Base-by-base conservation (phyloP, 1,140 invertebrate genomes). In the Halyomorpha halys region DNA sequence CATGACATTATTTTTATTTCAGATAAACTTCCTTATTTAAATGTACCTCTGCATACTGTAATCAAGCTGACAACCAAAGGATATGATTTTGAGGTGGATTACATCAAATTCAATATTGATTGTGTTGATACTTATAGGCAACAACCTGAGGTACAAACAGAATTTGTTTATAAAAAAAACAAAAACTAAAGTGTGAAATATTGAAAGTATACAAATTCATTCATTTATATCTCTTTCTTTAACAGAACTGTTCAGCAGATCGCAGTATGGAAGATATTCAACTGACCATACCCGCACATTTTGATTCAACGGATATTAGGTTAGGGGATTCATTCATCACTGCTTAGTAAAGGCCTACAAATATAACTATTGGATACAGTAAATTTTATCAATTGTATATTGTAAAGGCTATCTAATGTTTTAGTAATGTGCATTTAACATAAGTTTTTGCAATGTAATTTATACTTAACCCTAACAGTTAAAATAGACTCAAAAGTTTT, bases 1-100 rank as follows among this genome's bases (percentile, higher is more conserved):
- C 34, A 39, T 30, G 11, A 9, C 34, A 39, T 39, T 39, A 39
- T 39, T 39, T 39, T 11, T 39, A 11, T 73, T 74, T n/a, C 72
- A 79, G 86, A 89, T 62, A 90, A 95, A 72, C 76, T 96, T 19
- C 91, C 93, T 0, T 95, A 95, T 74, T 82, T 95, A 76, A 87
- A 90, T 70, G 89, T 95, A 0, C 92, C 93, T 3, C 76, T 97
- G 3, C 94, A 97, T 73, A 93, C 91, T 1, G 87, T 96, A 30
- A 89, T 96, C 61, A 89, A 90, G 70, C 75, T 94, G 34, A 87
- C 84, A 4, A 85, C 88, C 21, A 81, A 85, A 65, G 90, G 90
- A 0, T 91, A 89, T 77, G 87, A 86, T 65, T 92, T 90, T 77
- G 83, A 85, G 68, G 79, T 90, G 65, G 90, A 94, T 72, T 83